phyloP scores from a whole-genome alignment of 2,888 invertebrate species.

The Cryptocheilus praepositus region DNA sequence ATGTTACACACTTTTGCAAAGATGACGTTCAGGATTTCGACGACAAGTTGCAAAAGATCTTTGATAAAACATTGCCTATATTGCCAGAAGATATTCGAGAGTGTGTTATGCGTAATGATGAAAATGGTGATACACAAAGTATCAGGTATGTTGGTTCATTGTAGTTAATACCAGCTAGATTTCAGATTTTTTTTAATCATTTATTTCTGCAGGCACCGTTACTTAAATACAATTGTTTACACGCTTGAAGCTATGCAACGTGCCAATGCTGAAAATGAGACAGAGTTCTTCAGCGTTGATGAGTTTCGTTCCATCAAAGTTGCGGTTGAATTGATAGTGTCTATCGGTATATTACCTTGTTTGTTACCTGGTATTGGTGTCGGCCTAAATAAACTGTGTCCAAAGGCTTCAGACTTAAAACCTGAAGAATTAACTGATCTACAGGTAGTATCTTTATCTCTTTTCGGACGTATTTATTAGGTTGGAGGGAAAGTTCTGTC shows the following conservation, averaged over 20 bases:
- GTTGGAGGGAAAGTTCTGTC: too few species aligned
- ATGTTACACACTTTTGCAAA: conserved; percentile 42
- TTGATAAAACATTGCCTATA: conserved; percentile 62
- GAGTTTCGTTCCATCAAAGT: conserved; percentile 81
- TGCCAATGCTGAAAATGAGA: conserved; percentile 38
- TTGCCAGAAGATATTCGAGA: conserved; percentile 74
- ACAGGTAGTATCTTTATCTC: conserved; percentile 70
- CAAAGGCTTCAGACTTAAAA: conserved; percentile 68
- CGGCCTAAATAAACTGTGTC: conserved; percentile 75
- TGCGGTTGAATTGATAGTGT: conserved; percentile 80
- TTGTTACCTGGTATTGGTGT: conserved; percentile 82
- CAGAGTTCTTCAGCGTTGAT: conserved; percentile 79
- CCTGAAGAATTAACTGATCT: conserved; percentile 71
- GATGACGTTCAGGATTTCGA: conserved; percentile 58
- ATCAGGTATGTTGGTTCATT: conserved; percentile 5
- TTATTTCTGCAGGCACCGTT: conserved; percentile 53
- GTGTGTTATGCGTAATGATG: conserved; percentile 60
- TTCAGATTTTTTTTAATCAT: not conserved
- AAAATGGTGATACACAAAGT: conserved; percentile 48
- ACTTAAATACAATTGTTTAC: conserved; percentile 51
- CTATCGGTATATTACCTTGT: conserved; percentile 81
- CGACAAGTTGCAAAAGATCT: conserved; percentile 56
- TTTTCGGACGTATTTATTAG: too few species aligned
- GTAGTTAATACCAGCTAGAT: not conserved
- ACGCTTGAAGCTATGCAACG: conserved; percentile 50